Evolutionary conservation across 2,113 vertebrate species (phyloP), one percentile per base, ranked within the genome.

Genomic region (Xiphophorus hellerii): DNA sequence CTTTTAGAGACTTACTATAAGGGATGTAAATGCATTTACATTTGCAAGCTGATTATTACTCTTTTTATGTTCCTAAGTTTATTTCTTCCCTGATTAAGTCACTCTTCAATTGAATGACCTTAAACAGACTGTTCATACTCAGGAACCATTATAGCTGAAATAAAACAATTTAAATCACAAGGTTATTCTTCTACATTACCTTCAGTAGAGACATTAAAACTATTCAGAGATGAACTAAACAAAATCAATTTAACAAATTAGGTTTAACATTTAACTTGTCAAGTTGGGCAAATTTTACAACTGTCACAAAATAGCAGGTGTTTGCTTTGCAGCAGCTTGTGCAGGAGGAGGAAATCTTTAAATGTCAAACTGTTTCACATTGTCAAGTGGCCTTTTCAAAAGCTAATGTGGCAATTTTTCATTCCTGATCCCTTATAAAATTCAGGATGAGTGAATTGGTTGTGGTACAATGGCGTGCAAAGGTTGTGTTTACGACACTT

Each of bases 291-390:
- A 54, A 54, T 54, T 17, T 48, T 58, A n/a, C 20, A 4, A 42
- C 12, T 48, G 14, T 48, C 44, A 48, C 5, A 58, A 28, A 31
- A 62, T 20, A 72, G 48, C 65, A 70, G 61, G 63, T 71, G 69
- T 64, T 62, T 42, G 51, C 29, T 68, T 51, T 58, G 63, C 31
- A 60, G 27, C 13, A 69, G 39, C 73, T 27, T n/a, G 7, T 66
- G 25, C 72, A 58, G 58, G 62, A 58, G 27, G 71, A 27, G 14
- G 51, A 58, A 30, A 39, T 64, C 69, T 81, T 71, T 67, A 74
- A 81, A 80, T 77, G 37, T 79, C 78, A 80, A 1, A 67, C 25
- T 60, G 31, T 86, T 77, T 71, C 66, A 71, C 42, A 35, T 35
- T 69, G 70, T 74, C 64, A 81, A 67, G 64, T 73, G 60, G 30